Base-by-base conservation (phyloP, 2,888 invertebrate species). In the Amblyjoppa proteus region DNA sequence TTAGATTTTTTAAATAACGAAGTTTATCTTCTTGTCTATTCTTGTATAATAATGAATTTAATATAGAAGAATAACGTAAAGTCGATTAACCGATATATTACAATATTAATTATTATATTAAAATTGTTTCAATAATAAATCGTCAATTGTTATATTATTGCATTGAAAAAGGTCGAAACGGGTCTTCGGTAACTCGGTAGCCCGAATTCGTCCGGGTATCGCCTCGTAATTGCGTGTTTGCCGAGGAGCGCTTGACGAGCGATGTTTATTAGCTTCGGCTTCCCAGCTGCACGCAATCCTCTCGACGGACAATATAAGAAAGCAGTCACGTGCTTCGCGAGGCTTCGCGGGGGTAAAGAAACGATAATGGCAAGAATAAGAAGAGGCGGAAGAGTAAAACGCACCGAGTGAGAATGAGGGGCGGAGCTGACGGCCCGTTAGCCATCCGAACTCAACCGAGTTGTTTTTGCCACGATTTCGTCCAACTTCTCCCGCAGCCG, bases 251-350 rank as follows among this genome's bases (percentile, higher is more conserved):
- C 58, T 64, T 64, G 28, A 64, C 20, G 58, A 41, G 87, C 88
- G 88, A 87, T 91, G 89, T 58, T 91, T 92, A 92, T 92, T 92
- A 92, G 91, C 91, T 91, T 92, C 89, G 89, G 90, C 88, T 90
- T 88, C 88, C 34, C 41, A 61, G 61, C 58, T 9, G 38, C 61
- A 75, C 61, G 74, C 74, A 64, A 75, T 49, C 45, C 45, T 31
- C 11, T 11, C 11, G 28, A 11, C 25, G 58, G 28, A 58, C 58
- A 58, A 58, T 58, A 58, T 74, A 75, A 64, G 49, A 75, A 75
- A 75, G 28, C 74, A 45, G 58, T 58, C 58, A 28, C n/a, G 61
- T 49, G 28, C 16, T 16, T 7, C 2, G 28, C 41, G 74, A 28
- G 49, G 53, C 16, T 5, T 45, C 45, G 45, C 45, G 13, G 13